Conservation (phyloP, 2,888 invertebrate species). For the Mellilla xanthometata region DNA sequence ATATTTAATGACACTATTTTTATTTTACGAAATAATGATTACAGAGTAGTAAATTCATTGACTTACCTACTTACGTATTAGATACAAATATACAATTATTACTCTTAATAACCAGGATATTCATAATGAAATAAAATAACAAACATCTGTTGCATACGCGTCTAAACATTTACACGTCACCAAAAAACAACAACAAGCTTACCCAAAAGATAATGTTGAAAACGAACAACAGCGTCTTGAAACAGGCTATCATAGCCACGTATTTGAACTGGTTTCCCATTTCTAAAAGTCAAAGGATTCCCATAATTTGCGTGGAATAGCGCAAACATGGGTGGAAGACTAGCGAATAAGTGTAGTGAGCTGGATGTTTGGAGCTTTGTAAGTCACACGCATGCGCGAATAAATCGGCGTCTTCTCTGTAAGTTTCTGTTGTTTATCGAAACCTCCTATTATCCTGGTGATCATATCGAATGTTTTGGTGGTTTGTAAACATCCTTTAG, state of each 20-base stretch:
- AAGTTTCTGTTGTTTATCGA: no score
- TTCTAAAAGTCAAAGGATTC: slow-evolving; percentile 7
- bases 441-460: no score
- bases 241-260: slow-evolving; percentile 88
- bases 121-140: no score
- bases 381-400: slow-evolving; percentile 57
- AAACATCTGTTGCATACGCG: slow-evolving; percentile 26
- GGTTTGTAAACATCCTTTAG: no score
- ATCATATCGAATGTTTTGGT: no score
- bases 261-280: slow-evolving; percentile 90
- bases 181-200: slow-evolving; percentile 54
- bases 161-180: background rate
- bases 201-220: slow-evolving; percentile 93
- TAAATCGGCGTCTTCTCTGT: slow-evolving; percentile 47
- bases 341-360: background rate
- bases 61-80: no score
- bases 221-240: slow-evolving; percentile 89
- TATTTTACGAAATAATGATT: no score
- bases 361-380: slow-evolving; percentile 22
- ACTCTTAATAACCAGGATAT: no score
- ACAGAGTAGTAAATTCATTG: no score
- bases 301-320: slow-evolving; percentile 15
- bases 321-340: slow-evolving; percentile 5
- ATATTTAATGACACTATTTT: no score
- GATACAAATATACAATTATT: no score